phyloP scores from a whole-genome alignment of 2,888 invertebrate species.

The Euplexia lucipara region DNA sequence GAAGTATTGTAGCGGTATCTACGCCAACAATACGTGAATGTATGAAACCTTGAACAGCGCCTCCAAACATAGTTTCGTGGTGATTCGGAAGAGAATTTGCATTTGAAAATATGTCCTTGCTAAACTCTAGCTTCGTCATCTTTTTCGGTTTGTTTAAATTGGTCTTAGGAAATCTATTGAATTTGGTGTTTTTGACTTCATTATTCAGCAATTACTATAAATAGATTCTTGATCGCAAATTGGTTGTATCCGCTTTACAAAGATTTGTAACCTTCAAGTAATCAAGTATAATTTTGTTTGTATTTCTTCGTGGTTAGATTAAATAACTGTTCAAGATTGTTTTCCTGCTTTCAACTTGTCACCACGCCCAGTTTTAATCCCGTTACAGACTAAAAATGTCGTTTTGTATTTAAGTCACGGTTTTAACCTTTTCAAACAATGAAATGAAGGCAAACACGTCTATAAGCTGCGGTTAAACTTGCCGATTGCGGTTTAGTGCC shows the following conservation, averaged over 20 bases:
- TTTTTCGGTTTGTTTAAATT: conserved; percentile 42
- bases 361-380: conserved; percentile 30
- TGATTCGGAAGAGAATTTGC: conserved; percentile 52
- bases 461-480: conserved; percentile 33
- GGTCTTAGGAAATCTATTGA: conserved; percentile 40
- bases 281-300: conserved; percentile 16
- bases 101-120: conserved; percentile 56
- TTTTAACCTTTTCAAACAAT: conserved; percentile 51
- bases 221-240: conserved; percentile 24
- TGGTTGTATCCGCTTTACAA: conserved; percentile 32
- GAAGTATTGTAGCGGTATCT: conserved; percentile 48
- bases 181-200: conserved; percentile 29
- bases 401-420: conserved; percentile 59
- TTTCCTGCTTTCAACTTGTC: conserved; percentile 25
- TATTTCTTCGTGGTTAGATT: neutral
- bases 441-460: conserved; percentile 38
- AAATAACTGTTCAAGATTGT: conserved; percentile 6
- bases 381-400: conserved; percentile 56
- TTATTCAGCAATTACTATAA: conserved; percentile 44
- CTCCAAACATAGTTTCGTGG: conserved; percentile 48
- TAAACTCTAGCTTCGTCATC: conserved; percentile 46
- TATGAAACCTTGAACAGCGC: conserved; percentile 53
- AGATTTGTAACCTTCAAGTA: conserved; percentile 34
- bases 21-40: conserved; percentile 53
- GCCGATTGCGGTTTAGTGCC: conserved; percentile 15